Conservation (phyloP, 2,888 invertebrate genomes). For the Hecatera dysodea region DNA sequence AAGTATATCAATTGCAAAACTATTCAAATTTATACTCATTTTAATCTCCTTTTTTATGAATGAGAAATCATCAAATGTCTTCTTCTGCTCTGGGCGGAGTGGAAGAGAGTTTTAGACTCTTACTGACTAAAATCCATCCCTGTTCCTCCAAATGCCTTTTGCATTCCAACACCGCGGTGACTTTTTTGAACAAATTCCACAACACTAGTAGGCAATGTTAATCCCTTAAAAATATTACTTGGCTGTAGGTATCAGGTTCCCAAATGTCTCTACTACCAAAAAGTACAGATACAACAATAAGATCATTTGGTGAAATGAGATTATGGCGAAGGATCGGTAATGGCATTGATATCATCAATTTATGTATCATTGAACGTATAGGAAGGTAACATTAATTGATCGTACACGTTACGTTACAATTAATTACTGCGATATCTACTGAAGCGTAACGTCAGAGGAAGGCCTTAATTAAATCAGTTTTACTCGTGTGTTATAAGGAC, state of each 20-base stretch:
- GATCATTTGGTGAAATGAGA: conserved; percentile 13
- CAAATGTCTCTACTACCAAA: background rate
- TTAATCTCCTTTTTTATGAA: no score
- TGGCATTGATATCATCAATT: conserved; percentile 40
- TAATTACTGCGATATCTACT: conserved; percentile 34
- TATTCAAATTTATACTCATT: background rate
- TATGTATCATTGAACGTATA: conserved; percentile 32
- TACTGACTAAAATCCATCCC: no score
- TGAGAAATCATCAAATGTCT: no score
- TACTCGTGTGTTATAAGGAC: background rate
- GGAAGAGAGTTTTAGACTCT: no score
- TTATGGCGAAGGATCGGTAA: conserved; percentile 30
- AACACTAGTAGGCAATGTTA: no score
- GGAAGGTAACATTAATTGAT: conserved; percentile 35
- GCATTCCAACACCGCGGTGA: no score
- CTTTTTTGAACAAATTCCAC: no score
- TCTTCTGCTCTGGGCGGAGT: no score
- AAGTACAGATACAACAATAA: background rate
- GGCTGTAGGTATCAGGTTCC: background rate
- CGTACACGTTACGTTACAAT: conserved; percentile 47
- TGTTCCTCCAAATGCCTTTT: no score
- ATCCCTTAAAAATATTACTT: conserved; percentile 7
- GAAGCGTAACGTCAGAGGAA: conserved; percentile 5
- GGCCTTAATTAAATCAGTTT: conserved; percentile 12
- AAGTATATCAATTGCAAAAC: background rate